A percentile compares a stretch with the other conserved stretches of the same genome.
phyloP scores from a whole-genome alignment of 2,113 vertebrate genomes.

The Nematolebias whitei region DNA sequence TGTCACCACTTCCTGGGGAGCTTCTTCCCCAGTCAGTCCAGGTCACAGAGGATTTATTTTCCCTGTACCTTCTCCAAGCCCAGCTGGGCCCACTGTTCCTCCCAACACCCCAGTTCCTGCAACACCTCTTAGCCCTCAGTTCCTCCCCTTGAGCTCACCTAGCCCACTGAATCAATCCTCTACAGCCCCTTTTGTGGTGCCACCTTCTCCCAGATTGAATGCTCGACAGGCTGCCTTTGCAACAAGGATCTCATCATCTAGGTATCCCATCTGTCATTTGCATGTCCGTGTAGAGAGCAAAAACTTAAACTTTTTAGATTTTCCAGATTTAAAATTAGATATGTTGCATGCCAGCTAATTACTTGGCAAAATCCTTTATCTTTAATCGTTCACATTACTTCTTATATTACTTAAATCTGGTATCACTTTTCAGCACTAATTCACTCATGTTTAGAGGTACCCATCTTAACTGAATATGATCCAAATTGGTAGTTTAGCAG shows the following conservation, averaged over 20 bases:
- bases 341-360: conserved; percentile 6
- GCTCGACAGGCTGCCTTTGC: conserved; percentile 80
- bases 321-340: background rate
- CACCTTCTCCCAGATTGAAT: conserved; percentile 79
- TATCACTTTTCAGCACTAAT: conserved; percentile 2
- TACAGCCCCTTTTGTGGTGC: conserved; percentile 68
- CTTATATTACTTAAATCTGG: too few relatives aligned
- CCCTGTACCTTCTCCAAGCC: conserved; percentile 49
- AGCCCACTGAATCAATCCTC: conserved; percentile 71
- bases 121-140: conserved; percentile 73
- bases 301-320: conserved; percentile 35
- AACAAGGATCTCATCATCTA: conserved; percentile 86
- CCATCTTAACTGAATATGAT: background rate
- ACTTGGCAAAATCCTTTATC: background rate
- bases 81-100: conserved; percentile 69
- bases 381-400: background rate
- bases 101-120: conserved; percentile 74
- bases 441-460: background rate
- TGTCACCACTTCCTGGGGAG: conserved; percentile 77
- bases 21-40: conserved; percentile 70
- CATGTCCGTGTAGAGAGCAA: conserved; percentile 60
- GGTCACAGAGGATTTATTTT: conserved; percentile 63
- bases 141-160: conserved; percentile 68
- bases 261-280: conserved; percentile 83
- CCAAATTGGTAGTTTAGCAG: background rate